Percentiles rank a stretch among this genome's conserved stretches.
Conservation (phyloP, 2,113 vertebrate genomes). For the Chloebia gouldiae region DNA sequence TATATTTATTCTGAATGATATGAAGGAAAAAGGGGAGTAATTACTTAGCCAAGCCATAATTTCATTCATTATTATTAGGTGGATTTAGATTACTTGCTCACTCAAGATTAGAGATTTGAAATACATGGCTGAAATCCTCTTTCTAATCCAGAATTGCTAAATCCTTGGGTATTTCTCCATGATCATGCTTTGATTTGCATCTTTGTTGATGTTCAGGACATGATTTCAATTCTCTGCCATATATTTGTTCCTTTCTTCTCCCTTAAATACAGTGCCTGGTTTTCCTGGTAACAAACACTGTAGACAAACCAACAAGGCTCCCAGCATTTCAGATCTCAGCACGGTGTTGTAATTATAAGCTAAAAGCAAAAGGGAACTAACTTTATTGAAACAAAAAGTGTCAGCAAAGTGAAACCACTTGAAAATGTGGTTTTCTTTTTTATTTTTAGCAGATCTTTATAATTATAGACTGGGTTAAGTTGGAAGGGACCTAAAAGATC, state of each 20-base stretch:
- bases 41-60: conserved; percentile 16
- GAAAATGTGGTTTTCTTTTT: not conserved
- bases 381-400: not conserved
- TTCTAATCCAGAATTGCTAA: conserved; percentile 53
- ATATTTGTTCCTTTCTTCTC: not conserved
- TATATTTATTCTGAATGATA: not conserved
- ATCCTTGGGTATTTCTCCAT: conserved; percentile 40
- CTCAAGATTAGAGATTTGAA: conserved; percentile 60
- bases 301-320: not conserved
- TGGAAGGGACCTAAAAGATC: not conserved
- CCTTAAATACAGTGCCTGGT: not conserved
- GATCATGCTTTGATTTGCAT: conserved; percentile 5
- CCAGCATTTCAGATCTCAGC: not conserved
- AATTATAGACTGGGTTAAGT: not conserved
- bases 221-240: conserved; percentile 11
- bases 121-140: conserved; percentile 60
- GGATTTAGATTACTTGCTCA: conserved; percentile 55
- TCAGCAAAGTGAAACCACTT: not conserved
- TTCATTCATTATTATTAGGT: conserved; percentile 56
- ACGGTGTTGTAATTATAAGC: not conserved
- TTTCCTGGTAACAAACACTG: not conserved
- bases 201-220: not conserved
- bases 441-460: not conserved
- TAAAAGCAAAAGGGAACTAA: not conserved
- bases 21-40: not conserved